These are phyloP conservation scores for Rostratula benghalensis DNA, from an alignment of 2,113 vertebrate species.

Conservation along the genomic window DNA sequence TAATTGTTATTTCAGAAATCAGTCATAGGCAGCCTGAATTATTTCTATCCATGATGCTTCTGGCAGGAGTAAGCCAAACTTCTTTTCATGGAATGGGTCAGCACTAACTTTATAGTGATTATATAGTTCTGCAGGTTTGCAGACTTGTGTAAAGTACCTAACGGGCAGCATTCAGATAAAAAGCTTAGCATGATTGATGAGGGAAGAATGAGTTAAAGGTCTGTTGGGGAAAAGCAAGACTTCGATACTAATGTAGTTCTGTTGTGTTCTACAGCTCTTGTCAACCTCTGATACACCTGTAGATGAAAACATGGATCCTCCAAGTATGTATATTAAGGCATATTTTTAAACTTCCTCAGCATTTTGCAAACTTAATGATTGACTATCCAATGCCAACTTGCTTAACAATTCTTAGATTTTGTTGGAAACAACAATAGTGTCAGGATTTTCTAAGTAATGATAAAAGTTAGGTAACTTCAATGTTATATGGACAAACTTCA, in stretches of 20 bases:
- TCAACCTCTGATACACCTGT: constrained; percentile 85
- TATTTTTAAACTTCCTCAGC: neutral
- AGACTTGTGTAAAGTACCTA: neutral
- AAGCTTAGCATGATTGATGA: neutral
- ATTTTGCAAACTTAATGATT: neutral
- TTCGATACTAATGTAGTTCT: neutral
- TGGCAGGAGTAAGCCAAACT: neutral
- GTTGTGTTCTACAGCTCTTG: constrained; percentile 80
- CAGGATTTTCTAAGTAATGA: neutral
- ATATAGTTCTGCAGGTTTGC: neutral
- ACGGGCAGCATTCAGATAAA: neutral
- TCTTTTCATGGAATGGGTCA: neutral
- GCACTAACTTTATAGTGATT: neutral
- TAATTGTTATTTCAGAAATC: neutral
- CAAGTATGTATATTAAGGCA: constrained; percentile 79
- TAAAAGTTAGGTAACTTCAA: neutral
- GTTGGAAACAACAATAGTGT: neutral
- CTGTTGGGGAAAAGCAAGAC: neutral
- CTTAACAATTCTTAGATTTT: neutral
- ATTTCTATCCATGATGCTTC: neutral
- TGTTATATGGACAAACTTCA: neutral
- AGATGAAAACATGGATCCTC: constrained; percentile 88
- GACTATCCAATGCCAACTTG: neutral
- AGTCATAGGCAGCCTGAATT: neutral
- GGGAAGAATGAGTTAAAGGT: neutral